These are phyloP conservation scores for Lasiommata megera DNA, from an alignment of 2,888 invertebrate species.

Conservation along the genomic window DNA sequence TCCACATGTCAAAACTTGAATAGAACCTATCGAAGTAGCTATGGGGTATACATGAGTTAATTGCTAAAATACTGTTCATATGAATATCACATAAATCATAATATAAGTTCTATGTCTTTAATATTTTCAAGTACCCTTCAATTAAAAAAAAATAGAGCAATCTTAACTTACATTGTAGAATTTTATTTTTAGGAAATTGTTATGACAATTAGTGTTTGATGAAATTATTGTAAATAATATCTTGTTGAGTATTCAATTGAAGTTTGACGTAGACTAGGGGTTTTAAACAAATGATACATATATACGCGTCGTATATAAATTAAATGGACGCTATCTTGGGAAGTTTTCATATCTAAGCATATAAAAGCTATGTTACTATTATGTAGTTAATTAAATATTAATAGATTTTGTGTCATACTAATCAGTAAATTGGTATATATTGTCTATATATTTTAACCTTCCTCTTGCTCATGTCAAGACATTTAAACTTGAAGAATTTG, in stretches of 20 bases:
- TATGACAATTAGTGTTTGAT: not conserved
- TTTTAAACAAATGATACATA: conserved; percentile 5
- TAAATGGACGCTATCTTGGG: not conserved
- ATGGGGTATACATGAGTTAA: no score
- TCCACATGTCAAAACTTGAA: no score
- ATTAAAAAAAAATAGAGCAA: not conserved
- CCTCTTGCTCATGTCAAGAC: no score
- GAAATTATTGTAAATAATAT: conserved; percentile 41
- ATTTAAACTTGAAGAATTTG: no score
- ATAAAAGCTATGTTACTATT: not conserved
- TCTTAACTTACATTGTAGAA: not conserved
- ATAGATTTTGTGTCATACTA: conserved; percentile 1
- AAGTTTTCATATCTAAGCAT: conserved; percentile 8
- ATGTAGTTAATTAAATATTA: conserved; percentile 1
- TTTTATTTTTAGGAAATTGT: not conserved
- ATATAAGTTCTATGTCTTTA: not conserved
- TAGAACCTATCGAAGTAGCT: no score
- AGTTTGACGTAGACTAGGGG: conserved; percentile 38
- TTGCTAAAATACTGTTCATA: not conserved
- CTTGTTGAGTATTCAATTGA: conserved; percentile 54
- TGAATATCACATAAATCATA: not conserved
- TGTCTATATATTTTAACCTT: no score
- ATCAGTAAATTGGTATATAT: not conserved
- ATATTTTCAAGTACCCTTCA: not conserved
- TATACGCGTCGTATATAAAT: not conserved